phyloP scores from a whole-genome alignment of 2,113 vertebrate genomes.

The Protobothrops flavoviridis region DNA sequence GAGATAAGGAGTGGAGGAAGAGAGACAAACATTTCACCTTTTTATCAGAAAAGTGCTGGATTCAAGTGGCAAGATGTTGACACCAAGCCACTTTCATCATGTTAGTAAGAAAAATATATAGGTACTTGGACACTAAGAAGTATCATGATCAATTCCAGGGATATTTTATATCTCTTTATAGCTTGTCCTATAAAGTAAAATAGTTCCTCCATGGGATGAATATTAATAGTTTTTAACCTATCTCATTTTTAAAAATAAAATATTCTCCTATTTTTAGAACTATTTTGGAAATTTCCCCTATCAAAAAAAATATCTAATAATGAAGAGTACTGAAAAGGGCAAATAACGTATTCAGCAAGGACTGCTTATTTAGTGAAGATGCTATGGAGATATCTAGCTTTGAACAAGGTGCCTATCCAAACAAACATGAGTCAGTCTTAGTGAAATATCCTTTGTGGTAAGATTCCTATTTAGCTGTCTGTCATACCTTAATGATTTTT shows the following conservation, averaged over 20 bases:
- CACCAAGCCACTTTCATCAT: background rate
- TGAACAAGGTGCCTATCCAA: background rate
- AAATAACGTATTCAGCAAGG: background rate
- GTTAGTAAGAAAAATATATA: background rate
- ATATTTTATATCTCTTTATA: background rate
- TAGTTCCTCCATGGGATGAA: background rate
- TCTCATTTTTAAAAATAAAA: background rate
- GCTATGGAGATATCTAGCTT: background rate
- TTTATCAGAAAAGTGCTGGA: background rate
- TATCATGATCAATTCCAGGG: background rate
- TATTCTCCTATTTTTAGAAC: background rate
- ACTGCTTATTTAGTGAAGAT: background rate
- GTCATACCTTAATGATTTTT: background rate
- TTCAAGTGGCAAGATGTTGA: background rate
- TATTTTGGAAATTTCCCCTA: background rate
- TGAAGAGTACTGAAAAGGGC: background rate
- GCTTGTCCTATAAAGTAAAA: background rate
- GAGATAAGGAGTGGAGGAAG: background rate
- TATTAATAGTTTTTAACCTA: background rate
- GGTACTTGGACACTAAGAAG: background rate
- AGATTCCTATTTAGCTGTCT: background rate
- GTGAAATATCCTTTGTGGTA: background rate
- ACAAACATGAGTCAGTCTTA: background rate
- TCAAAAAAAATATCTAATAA: background rate
- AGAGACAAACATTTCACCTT: background rate